Evolutionary conservation across 2,888 invertebrate species (phyloP).

Genomic region (Perdita meconis): DNA sequence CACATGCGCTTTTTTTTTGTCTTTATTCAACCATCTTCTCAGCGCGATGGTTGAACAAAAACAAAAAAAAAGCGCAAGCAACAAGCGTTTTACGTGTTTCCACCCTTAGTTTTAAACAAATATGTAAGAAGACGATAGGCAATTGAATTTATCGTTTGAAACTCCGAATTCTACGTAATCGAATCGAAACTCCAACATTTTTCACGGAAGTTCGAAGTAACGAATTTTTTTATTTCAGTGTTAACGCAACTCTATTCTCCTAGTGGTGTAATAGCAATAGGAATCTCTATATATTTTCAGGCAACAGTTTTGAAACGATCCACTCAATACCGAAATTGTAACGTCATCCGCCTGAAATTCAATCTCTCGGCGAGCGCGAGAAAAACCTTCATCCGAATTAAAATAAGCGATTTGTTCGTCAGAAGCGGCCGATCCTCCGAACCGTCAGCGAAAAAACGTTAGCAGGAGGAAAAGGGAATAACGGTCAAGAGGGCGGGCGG

Average conservation of each 20-base stretch:
- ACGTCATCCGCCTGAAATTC: neutral
- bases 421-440: neutral
- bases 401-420: neutral
- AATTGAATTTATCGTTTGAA: conserved; percentile 1
- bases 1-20: too few relatives aligned
- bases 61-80: too few relatives aligned
- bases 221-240: too few relatives aligned
- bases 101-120: conserved; percentile 4
- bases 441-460: neutral
- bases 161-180: neutral
- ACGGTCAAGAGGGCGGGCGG: neutral
- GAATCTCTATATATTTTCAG: too few relatives aligned
- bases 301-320: too few relatives aligned
- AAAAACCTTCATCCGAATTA: neutral
- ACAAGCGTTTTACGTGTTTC: too few relatives aligned
- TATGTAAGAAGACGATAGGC: conserved; percentile 1
- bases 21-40: too few relatives aligned
- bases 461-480: neutral
- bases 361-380: neutral
- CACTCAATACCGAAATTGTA: neutral
- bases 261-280: too few relatives aligned
- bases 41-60: too few relatives aligned
- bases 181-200: too few relatives aligned
- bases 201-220: too few relatives aligned
- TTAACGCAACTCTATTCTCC: too few relatives aligned